Base-by-base conservation (phyloP, 2,888 invertebrate species). In the Acleris cristana region DNA sequence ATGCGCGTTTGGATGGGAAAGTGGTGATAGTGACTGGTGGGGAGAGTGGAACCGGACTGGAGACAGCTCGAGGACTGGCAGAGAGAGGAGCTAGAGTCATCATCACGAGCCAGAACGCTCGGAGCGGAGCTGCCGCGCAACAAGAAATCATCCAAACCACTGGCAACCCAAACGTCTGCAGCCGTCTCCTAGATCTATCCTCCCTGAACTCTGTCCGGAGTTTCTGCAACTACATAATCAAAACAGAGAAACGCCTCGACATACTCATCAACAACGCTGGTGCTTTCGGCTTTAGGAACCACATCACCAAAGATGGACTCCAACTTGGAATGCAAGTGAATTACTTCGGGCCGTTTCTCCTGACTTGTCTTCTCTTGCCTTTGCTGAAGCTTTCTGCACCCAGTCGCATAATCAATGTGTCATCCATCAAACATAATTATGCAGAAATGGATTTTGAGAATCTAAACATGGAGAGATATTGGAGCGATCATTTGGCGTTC, bases 321-420 rank as follows among this genome's bases (percentile, higher is more conserved):
- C 95, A 96, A 74, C 81, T 92, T n/a, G 94, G 94, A 66, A 95
- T 96, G 94, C 96, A 96, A 78, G 94, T 95, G 58, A 96, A 96
- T 82, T 95, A 95, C 83, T 95, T 95, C 78, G 95, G 95, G 16
- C 95, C 95, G 1, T 97, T 96, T 81, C 88, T 97, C 63, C 87
- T 97, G 62, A 96, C 96, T 2, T 95, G 95, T 76, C 87, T 96
- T 18, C 75, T 94, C 71, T 62, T 91, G 18, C 90, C 92, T 7
- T 72, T 90, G 23, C 71, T 96, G 19, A 95, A 95, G 83, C 76
- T 81, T n/a, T 94, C 94, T 3, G 90, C 92, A 1, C 94, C 94
- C 8, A 94, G 95, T 69, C 93, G 95, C 69, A 94, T 96, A 57
- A 80, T 96, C 12, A 95, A 94, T 77, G 93, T 96, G 18, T 94